phyloP scores from a whole-genome alignment of 2,797 vertebrate species.

The Lagorchestes hirsutus region DNA sequence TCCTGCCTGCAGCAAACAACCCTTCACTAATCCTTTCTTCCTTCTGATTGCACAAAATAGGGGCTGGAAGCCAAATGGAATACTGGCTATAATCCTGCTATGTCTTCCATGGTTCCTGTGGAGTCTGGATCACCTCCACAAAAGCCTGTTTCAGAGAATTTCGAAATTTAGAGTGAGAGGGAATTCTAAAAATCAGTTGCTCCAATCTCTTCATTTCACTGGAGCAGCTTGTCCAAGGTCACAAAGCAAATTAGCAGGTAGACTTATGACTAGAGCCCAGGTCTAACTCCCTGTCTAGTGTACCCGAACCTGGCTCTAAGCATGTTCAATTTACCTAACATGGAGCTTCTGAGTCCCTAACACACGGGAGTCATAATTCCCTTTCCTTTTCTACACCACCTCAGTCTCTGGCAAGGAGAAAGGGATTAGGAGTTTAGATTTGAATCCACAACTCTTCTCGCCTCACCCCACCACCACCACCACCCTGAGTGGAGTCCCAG shows the following conservation, averaged over 20 bases:
- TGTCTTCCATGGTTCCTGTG: constrained; percentile 4
- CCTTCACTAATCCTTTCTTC: constrained; percentile 3
- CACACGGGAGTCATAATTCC: neutral
- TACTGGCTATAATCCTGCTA: constrained; percentile 4
- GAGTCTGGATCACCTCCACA: neutral
- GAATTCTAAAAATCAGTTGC: neutral
- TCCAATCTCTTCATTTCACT: neutral
- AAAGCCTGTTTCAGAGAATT: neutral
- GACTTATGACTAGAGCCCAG: neutral
- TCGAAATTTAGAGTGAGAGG: neutral
- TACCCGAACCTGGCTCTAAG: neutral
- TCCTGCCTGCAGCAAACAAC: neutral
- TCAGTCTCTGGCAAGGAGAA: neutral
- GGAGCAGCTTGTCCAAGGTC: neutral
- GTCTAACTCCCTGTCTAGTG: neutral
- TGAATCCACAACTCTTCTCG: neutral
- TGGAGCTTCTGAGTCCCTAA: neutral
- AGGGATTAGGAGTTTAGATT: neutral
- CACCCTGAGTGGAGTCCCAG: neutral
- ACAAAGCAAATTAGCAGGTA: neutral
- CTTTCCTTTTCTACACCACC: neutral
- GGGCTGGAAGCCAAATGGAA: constrained; percentile 9
- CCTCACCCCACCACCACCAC: too few relatives aligned
- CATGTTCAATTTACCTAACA: neutral
- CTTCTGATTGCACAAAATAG: constrained; percentile 20